Conservation (phyloP, 2,888 invertebrate species). For the Clanis bilineata region DNA sequence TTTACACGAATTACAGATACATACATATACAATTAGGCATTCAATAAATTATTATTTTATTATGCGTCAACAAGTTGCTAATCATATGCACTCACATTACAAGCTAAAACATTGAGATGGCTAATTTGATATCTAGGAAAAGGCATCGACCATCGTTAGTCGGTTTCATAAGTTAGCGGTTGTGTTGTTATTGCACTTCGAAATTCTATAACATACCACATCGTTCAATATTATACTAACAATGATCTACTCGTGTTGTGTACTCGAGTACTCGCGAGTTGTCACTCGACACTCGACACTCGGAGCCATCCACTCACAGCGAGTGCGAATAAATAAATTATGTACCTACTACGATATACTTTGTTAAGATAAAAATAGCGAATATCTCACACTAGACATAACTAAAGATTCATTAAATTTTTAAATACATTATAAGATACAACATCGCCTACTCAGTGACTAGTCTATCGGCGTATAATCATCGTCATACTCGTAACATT, state of each 20-base stretch:
- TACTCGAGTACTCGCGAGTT: not conserved
- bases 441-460: slow-evolving; percentile 79
- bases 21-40: slow-evolving; percentile 36
- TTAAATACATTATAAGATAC: slow-evolving; percentile 73
- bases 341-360: slow-evolving; percentile 63
- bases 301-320: slow-evolving; percentile 43
- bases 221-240: slow-evolving; percentile 43
- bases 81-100: slow-evolving; percentile 54
- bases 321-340: slow-evolving; percentile 70
- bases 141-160: slow-evolving; percentile 58
- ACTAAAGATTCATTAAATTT: slow-evolving; percentile 78
- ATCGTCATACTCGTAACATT: slow-evolving; percentile 64
- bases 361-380: slow-evolving; percentile 66
- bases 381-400: slow-evolving; percentile 72
- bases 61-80: slow-evolving; percentile 73
- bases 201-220: slow-evolving; percentile 50
- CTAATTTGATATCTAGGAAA: slow-evolving; percentile 53
- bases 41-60: slow-evolving; percentile 61
- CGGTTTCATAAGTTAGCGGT: slow-evolving; percentile 65
- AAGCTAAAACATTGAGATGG: slow-evolving; percentile 57
- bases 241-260: slow-evolving; percentile 36
- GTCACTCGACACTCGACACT: slow-evolving; percentile 17
- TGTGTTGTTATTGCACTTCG: slow-evolving; percentile 66
- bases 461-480: slow-evolving; percentile 75
- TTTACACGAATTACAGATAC: slow-evolving; percentile 38